Conservation (phyloP, 2,888 invertebrate species). For the Trimorus sp. region DNA sequence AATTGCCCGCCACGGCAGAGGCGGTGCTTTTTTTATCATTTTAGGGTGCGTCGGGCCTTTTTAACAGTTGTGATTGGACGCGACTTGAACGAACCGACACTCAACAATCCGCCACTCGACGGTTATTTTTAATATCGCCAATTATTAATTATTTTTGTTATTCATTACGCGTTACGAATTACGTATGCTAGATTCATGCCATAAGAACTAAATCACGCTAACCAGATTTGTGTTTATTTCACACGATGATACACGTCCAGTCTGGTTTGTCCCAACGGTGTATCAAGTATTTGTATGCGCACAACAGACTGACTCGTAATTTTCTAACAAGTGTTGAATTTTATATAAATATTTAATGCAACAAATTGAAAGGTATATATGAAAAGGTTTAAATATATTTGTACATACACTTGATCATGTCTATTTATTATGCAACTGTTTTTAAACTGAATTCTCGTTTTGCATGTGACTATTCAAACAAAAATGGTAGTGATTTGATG, state of each 20-base stretch:
- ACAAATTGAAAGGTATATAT: constrained; percentile 27
- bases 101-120: constrained; percentile 60
- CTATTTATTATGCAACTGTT: no score
- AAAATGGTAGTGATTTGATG: no score
- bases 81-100: constrained; percentile 71
- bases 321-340: no score
- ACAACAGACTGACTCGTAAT: no score
- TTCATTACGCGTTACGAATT: constrained; percentile 59
- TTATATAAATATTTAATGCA: no score
- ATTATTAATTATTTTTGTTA: constrained; percentile 29
- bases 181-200: constrained; percentile 81
- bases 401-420: no score
- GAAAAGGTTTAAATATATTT: constrained; percentile 27
- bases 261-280: no score
- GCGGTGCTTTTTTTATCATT: constrained; percentile 4
- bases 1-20: not conserved
- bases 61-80: constrained; percentile 67
- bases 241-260: constrained; percentile 15
- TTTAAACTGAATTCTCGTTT: no score
- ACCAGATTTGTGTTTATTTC: constrained; percentile 79
- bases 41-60: no score
- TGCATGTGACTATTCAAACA: no score
- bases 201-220: constrained; percentile 78
- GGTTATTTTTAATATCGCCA: constrained; percentile 50
- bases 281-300: no score